These are phyloP conservation scores for Pachydiplax longipennis DNA, from an alignment of 2,888 invertebrate species.

Conservation along the genomic window DNA sequence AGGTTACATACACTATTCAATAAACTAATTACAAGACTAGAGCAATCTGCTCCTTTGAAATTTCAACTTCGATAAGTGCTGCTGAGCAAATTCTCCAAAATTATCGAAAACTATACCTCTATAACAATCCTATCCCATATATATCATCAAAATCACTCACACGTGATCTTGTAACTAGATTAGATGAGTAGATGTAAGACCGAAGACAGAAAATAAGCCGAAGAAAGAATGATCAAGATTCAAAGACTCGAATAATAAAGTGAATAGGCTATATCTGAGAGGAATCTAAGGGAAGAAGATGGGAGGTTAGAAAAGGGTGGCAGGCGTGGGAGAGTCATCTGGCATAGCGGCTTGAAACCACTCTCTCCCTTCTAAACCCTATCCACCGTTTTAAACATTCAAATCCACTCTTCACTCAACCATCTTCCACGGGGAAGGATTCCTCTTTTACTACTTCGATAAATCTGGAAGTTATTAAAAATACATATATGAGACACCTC, in stretches of 20 bases:
- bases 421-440: background rate
- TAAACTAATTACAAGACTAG: too few species aligned
- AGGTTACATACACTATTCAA: too few species aligned
- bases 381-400: conserved; percentile 37
- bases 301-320: background rate
- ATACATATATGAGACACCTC: too few species aligned
- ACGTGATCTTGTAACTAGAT: background rate
- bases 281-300: background rate
- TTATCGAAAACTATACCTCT: background rate
- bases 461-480: too few species aligned
- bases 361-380: background rate
- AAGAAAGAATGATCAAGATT: background rate
- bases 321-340: conserved; percentile 34
- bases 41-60: too few species aligned
- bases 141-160: background rate
- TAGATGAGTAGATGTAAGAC: background rate
- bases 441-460: background rate
- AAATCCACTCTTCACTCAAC: conserved; percentile 16
- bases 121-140: background rate
- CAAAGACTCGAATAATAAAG: background rate
- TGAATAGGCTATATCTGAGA: background rate
- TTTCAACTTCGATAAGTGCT: too few species aligned
- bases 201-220: background rate
- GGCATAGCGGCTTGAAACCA: conserved; percentile 24
- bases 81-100: too few species aligned